These are phyloP conservation scores for Dolichotis patagonum DNA, from an alignment of 2,113 vertebrate species.

Conservation along the genomic window DNA sequence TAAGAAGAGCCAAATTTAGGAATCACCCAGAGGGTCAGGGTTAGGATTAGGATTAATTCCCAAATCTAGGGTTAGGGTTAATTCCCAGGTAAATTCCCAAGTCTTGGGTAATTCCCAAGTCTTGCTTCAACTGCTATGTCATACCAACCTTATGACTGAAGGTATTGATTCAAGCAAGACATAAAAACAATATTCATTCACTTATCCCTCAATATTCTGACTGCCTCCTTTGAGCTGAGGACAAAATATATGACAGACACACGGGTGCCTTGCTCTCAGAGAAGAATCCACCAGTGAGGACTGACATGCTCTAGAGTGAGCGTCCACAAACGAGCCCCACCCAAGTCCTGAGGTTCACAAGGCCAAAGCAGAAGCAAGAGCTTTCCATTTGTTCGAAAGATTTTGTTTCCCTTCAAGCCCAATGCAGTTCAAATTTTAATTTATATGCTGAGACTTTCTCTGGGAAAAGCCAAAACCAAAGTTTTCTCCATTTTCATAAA, in stretches of 20 bases:
- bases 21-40: background rate
- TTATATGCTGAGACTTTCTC: background rate
- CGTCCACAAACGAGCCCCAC: background rate
- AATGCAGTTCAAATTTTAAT: background rate
- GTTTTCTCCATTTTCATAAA: background rate
- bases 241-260: background rate
- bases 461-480: slow-evolving; percentile 30
- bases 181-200: background rate
- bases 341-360: background rate
- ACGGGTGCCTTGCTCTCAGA: background rate
- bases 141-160: background rate
- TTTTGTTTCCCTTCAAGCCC: background rate
- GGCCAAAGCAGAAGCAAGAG: background rate
- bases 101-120: background rate
- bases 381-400: background rate
- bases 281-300: background rate
- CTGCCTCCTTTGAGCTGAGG: background rate
- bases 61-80: too few species aligned
- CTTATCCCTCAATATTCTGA: background rate
- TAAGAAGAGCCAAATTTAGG: background rate
- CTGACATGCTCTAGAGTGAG: background rate
- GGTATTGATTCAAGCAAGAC: background rate
- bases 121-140: background rate
- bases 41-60: too few species aligned
- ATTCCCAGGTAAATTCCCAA: too few species aligned